These are phyloP conservation scores for Formica selysi DNA, from an alignment of 1,140 invertebrate genomes.

Conservation along the genomic window DNA sequence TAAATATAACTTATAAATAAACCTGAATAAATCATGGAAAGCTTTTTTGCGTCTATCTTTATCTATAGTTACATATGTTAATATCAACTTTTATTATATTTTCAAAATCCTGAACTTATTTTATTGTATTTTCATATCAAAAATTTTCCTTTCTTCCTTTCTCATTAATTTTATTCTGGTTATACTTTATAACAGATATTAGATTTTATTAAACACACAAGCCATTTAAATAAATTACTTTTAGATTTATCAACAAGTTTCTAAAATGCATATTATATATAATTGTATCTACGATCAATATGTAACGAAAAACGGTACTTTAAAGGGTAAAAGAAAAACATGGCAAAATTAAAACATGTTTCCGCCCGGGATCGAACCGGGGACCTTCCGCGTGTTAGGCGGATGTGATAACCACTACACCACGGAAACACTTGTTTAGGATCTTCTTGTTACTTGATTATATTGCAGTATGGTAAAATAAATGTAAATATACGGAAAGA, in stretches of 20 bases:
- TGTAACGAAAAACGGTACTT: neutral
- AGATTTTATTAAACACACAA: neutral
- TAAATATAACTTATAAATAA: conserved; percentile 6
- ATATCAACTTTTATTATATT: neutral
- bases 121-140: neutral
- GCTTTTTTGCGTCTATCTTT: neutral
- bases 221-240: neutral
- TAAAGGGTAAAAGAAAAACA: neutral
- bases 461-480: neutral
- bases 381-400: conserved; percentile 76
- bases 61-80: neutral
- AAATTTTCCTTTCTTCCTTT: neutral
- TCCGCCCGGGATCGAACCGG: conserved; percentile 76
- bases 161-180: neutral
- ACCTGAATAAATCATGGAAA: neutral
- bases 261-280: neutral
- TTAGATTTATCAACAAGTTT: neutral
- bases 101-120: neutral
- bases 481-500: neutral
- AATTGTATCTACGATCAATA: neutral
- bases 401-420: conserved; percentile 77
- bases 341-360: conserved; percentile 65
- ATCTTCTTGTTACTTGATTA: rapidly evolving
- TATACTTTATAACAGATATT: neutral
- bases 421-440: conserved; percentile 60